Conservation (phyloP, 2,797 vertebrate species). For the Poliocrania exsul region DNA sequence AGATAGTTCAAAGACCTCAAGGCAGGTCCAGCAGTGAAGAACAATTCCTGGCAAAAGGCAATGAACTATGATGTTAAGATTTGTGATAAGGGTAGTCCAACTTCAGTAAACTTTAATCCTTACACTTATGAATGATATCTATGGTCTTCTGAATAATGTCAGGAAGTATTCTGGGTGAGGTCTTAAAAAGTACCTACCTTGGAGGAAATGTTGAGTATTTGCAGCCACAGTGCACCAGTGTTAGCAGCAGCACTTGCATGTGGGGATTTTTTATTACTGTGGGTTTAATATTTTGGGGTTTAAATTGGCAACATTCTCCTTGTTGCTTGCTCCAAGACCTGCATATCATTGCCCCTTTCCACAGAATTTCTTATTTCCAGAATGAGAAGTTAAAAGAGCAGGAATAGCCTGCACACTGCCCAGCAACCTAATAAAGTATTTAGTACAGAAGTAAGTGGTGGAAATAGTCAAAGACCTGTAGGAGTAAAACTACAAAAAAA, state of each 20-base stretch:
- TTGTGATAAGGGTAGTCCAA: background rate
- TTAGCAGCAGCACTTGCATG: background rate
- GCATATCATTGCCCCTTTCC: background rate
- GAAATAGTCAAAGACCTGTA: background rate
- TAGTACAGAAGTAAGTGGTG: background rate
- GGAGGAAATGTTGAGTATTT: background rate
- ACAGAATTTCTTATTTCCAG: background rate
- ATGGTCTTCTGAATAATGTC: background rate
- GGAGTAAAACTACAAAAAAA: constrained; percentile 20
- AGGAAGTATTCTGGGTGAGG: background rate
- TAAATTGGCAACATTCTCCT: background rate
- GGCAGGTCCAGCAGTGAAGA: background rate
- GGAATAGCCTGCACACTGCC: background rate
- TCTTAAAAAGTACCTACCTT: background rate
- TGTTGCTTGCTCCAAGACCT: background rate
- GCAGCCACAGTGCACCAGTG: background rate
- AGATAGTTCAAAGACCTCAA: background rate
- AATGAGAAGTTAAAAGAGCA: background rate
- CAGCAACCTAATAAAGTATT: background rate
- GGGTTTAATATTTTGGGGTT: background rate
- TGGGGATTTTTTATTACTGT: background rate
- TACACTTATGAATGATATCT: background rate
- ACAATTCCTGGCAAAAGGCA: background rate
- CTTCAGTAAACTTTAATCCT: background rate
- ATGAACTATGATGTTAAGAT: background rate